Evolutionary conservation across 2,797 vertebrate species (phyloP).

Genomic region (Hemibagrus guttatus): DNA sequence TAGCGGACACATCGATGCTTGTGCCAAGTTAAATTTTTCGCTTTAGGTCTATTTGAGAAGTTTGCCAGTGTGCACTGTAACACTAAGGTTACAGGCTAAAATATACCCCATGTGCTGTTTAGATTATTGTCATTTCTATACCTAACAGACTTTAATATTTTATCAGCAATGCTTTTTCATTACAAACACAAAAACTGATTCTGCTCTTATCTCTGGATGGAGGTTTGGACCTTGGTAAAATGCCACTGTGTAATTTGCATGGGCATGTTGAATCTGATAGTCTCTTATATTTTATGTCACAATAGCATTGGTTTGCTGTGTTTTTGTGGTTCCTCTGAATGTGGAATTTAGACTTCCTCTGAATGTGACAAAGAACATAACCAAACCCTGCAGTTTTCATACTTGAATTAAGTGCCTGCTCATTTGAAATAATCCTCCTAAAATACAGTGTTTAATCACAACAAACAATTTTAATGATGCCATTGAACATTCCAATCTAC

Average conservation of each 20-base stretch:
- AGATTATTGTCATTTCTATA: neutral
- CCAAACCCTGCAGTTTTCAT: neutral
- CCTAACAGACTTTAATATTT: neutral
- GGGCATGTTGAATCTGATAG: neutral
- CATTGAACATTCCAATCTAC: neutral
- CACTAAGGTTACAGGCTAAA: neutral
- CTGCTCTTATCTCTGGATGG: neutral
- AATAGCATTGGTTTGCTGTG: neutral
- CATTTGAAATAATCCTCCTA: neutral
- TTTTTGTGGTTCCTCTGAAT: neutral
- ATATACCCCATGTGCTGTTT: neutral
- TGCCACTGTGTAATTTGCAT: neutral
- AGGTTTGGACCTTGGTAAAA: neutral
- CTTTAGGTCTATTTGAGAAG: neutral
- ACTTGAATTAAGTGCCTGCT: neutral
- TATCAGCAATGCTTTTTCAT: neutral
- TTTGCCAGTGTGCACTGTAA: neutral
- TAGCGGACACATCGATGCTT: neutral
- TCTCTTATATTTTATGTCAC: neutral
- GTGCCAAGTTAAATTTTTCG: neutral
- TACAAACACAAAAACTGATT: neutral
- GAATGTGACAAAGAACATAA: neutral
- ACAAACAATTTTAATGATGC: neutral
- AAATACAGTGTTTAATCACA: neutral
- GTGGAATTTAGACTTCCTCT: neutral